phyloP scores from a whole-genome alignment of 2,113 vertebrate genomes.

The Orcinus orca region DNA sequence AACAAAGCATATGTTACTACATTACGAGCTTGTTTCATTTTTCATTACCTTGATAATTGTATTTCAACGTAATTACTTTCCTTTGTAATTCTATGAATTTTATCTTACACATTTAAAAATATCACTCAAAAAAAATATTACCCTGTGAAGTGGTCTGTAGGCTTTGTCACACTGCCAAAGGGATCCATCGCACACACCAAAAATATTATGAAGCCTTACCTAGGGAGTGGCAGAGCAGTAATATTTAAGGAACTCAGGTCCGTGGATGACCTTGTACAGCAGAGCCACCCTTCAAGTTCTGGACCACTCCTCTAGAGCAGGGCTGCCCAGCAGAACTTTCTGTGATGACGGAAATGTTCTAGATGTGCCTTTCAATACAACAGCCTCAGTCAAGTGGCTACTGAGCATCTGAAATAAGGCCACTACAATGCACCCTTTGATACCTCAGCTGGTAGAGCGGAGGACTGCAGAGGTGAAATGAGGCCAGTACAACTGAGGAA shows the following conservation, averaged over 20 bases:
- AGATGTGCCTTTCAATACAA: neutral
- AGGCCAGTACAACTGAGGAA: neutral
- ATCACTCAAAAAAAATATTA: neutral
- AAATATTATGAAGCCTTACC: neutral
- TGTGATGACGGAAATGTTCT: neutral
- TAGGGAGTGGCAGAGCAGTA: neutral
- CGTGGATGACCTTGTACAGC: neutral
- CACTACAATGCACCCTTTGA: neutral
- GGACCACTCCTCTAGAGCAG: neutral
- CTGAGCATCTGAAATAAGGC: neutral
- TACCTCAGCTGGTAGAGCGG: too few relatives aligned
- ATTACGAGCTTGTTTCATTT: neutral
- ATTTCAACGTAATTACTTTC: neutral
- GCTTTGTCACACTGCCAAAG: neutral
- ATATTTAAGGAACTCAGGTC: neutral
- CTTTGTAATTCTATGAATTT: neutral
- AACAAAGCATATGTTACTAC: neutral
- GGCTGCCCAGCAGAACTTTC: neutral
- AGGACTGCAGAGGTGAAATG: neutral
- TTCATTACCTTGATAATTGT: neutral
- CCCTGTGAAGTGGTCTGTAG: neutral
- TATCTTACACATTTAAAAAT: neutral
- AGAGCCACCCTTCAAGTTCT: neutral
- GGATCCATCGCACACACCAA: neutral
- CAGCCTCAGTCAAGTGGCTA: neutral